phyloP scores from a whole-genome alignment of 2,113 vertebrate genomes.

The Sigmodon hispidus region DNA sequence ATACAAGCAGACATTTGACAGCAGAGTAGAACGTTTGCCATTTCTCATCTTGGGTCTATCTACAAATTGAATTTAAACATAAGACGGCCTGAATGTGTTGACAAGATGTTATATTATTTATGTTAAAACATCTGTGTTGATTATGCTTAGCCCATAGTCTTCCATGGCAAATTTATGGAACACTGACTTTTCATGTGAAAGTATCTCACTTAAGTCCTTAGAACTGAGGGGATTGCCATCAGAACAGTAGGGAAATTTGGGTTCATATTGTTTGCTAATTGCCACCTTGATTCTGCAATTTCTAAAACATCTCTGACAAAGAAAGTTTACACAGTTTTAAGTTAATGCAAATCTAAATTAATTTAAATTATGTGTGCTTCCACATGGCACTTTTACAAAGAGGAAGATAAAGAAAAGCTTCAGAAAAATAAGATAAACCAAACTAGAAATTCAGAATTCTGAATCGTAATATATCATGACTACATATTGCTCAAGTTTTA shows the following conservation, averaged over 20 bases:
- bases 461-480: neutral
- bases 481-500: constrained; percentile 37
- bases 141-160: constrained; percentile 11
- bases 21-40: constrained; percentile 47
- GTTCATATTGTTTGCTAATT: constrained; percentile 27
- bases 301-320: constrained; percentile 38
- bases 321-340: constrained; percentile 40
- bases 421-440: neutral
- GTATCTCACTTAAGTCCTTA: constrained; percentile 38
- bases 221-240: neutral
- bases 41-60: constrained; percentile 62
- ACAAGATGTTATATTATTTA: constrained; percentile 43
- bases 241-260: neutral
- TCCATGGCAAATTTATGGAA: constrained; percentile 32
- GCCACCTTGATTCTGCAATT: constrained; percentile 5
- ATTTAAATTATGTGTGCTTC: constrained; percentile 42
- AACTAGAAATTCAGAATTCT: constrained; percentile 40
- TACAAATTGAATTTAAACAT: constrained; percentile 53
- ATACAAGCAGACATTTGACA: constrained; percentile 48
- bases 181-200: constrained; percentile 4
- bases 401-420: constrained; percentile 44
- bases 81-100: constrained; percentile 12
- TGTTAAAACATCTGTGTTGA: constrained; percentile 58
- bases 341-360: constrained; percentile 11
- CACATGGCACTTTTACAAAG: neutral